These are phyloP conservation scores for Brachionus koreanus DNA, from an alignment of 1,140 invertebrate genomes.

Conservation along the genomic window DNA sequence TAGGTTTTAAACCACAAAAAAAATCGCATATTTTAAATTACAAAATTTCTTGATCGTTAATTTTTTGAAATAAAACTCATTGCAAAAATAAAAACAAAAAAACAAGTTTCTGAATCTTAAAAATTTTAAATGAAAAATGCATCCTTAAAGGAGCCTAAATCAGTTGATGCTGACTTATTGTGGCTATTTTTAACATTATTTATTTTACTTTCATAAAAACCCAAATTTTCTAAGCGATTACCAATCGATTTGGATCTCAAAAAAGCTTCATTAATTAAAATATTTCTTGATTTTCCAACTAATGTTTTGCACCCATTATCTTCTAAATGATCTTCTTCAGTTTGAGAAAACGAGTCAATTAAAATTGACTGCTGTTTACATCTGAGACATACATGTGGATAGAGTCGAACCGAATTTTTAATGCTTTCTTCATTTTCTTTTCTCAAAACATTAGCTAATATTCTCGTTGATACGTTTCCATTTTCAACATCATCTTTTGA, in stretches of 20 bases:
- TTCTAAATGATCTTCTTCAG: background rate
- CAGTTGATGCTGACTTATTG: background rate
- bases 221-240: background rate
- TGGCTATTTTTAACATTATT: background rate
- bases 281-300: background rate
- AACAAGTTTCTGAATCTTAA: background rate
- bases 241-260: conserved; percentile 9
- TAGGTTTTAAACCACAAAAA: background rate
- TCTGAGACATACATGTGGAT: conserved; percentile 10
- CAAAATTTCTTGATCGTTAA: background rate
- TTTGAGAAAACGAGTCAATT: background rate
- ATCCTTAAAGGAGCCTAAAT: conserved; percentile 16
- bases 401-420: background rate
- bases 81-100: background rate
- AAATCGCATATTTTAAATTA: background rate
- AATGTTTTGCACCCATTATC: background rate
- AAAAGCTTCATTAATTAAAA: background rate
- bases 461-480: background rate
- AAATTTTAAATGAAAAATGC: background rate
- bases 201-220: background rate
- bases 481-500: background rate
- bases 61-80: background rate
- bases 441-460: background rate
- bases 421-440: background rate
- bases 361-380: background rate